Conservation (phyloP, 2,888 invertebrate species). For the Silvanus unidentatus region DNA sequence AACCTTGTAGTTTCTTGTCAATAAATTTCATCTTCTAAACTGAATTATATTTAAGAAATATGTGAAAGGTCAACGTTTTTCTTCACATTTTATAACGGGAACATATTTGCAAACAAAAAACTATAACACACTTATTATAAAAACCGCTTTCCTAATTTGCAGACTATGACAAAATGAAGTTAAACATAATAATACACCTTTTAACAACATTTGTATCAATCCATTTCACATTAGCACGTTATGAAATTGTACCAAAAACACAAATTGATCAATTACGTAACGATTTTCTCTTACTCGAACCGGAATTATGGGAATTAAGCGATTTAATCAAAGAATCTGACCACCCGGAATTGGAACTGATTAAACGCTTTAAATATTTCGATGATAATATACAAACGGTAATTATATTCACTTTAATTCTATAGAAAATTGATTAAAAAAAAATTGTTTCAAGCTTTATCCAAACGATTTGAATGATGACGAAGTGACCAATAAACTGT, state of each 20-base stretch:
- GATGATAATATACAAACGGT: conserved; percentile 50
- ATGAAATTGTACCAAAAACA: not conserved
- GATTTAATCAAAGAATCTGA: conserved; percentile 24
- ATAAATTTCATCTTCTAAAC: too few relatives aligned
- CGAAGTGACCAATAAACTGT: conserved; percentile 44
- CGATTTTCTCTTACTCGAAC: conserved; percentile 55
- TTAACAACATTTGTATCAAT: too few relatives aligned
- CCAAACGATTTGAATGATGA: conserved; percentile 26
- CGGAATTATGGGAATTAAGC: conserved; percentile 41
- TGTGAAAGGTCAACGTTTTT: too few relatives aligned
- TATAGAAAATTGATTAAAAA: conserved; percentile 2
- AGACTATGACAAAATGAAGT: too few relatives aligned
- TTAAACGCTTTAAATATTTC: conserved; percentile 54
- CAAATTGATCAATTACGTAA: conserved; percentile 56
- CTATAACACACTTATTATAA: too few relatives aligned
- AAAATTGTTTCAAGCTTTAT: not conserved
- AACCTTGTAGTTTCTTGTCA: too few relatives aligned
- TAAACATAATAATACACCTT: too few relatives aligned
- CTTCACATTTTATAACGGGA: too few relatives aligned
- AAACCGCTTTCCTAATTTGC: too few relatives aligned
- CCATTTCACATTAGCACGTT: too few relatives aligned
- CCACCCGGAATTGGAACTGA: conserved; percentile 51
- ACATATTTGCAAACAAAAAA: too few relatives aligned
- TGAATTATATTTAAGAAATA: too few relatives aligned
- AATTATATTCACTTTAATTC: conserved; percentile 14